Percentiles rank a stretch among this genome's conserved stretches.
Evolutionary conservation across 2,888 invertebrate species (phyloP).

Genomic region (Cotesia congregata): DNA sequence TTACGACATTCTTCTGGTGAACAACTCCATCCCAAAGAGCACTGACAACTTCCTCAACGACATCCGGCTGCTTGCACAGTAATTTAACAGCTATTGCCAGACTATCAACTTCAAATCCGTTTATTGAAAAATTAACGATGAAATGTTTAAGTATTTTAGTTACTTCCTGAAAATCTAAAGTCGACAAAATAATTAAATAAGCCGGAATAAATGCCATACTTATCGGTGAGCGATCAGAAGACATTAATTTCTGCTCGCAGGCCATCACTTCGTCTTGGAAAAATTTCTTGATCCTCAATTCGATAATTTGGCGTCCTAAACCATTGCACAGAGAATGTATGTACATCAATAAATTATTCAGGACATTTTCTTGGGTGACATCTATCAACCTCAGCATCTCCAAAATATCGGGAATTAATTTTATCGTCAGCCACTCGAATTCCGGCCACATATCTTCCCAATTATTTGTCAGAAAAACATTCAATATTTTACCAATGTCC

Average conservation of each 20-base stretch:
- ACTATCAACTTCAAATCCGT: constrained; percentile 72
- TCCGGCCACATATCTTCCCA: constrained; percentile 78
- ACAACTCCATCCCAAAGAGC: constrained; percentile 72
- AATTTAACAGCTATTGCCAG: constrained; percentile 69
- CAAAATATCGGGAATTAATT: constrained; percentile 74
- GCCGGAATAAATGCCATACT: constrained; percentile 75
- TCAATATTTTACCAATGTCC: constrained; percentile 74
- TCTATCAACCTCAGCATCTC: constrained; percentile 74
- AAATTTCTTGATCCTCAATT: constrained; percentile 73
- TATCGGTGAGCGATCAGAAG: constrained; percentile 71
- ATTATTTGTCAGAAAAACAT: constrained; percentile 71
- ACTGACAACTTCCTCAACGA: constrained; percentile 14
- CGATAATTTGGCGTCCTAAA: constrained; percentile 78
- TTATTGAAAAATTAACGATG: constrained; percentile 70
- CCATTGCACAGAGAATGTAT: constrained; percentile 76
- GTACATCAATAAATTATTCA: constrained; percentile 73
- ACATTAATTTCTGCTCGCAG: constrained; percentile 76
- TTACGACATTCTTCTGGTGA: constrained; percentile 75
- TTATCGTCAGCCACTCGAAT: constrained; percentile 78
- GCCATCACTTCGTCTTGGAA: constrained; percentile 74
- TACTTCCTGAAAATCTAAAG: constrained; percentile 70
- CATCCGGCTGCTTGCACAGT: constrained; percentile 28
- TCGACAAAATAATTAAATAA: constrained; percentile 75
- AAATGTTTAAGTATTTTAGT: constrained; percentile 76
- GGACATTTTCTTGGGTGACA: constrained; percentile 71